phyloP scores from a whole-genome alignment of 2,797 vertebrate species.

The Etheostoma perlongum region DNA sequence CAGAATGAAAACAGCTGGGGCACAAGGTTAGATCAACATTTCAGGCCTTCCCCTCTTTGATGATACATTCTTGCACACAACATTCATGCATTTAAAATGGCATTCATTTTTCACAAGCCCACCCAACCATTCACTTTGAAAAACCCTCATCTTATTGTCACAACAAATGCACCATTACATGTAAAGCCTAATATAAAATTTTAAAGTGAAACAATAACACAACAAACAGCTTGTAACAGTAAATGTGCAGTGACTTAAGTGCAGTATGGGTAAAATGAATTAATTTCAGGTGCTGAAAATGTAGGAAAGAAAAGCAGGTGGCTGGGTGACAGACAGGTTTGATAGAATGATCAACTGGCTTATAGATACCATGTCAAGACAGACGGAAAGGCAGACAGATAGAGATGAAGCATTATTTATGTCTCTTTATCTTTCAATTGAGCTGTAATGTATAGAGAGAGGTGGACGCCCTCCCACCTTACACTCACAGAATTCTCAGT shows the following conservation, averaged over 20 bases:
- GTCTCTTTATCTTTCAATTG: conserved; percentile 53
- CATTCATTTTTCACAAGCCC: conserved; percentile 57
- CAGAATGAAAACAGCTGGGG: conserved; percentile 69
- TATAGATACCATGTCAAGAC: conserved; percentile 16
- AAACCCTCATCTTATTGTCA: conserved; percentile 35
- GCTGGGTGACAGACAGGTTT: conserved; percentile 30
- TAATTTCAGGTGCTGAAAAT: conserved; percentile 15
- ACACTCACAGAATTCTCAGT: conserved; percentile 41
- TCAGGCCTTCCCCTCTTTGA: conserved; percentile 42
- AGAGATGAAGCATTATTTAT: conserved; percentile 51
- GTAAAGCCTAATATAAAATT: neutral
- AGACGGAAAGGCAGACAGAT: conserved; percentile 12
- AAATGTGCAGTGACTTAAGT: conserved; percentile 14
- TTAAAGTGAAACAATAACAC: conserved; percentile 11
- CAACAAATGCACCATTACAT: conserved; percentile 44
- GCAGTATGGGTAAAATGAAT: conserved; percentile 31
- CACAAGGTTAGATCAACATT: conserved; percentile 66
- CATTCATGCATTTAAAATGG: conserved; percentile 43
- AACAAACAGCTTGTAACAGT: neutral
- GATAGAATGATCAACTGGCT: conserved; percentile 16
- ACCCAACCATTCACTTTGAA: conserved; percentile 29
- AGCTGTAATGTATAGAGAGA: conserved; percentile 58
- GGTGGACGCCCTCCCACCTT: conserved; percentile 43
- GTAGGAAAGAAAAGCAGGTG: conserved; percentile 19
- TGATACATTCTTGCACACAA: conserved; percentile 25